Percentiles rank a stretch among this genome's conserved stretches.
Conservation (phyloP, 2,113 vertebrate species). For the Prinia subflava region DNA sequence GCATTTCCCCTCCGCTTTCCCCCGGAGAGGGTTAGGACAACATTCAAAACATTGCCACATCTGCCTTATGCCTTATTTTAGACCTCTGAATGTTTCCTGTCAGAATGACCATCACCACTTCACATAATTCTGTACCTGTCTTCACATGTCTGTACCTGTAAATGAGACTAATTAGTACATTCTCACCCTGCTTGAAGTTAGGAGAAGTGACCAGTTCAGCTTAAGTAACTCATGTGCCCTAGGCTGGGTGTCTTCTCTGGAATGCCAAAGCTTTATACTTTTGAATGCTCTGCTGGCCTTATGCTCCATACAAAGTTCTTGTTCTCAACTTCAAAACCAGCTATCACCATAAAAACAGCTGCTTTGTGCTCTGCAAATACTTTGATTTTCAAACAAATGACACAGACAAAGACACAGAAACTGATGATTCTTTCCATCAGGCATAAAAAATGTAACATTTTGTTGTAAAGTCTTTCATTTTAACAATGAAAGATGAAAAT, state of each 20-base stretch:
- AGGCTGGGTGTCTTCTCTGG: not conserved
- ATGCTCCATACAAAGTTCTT: not conserved
- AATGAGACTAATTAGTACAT: not conserved
- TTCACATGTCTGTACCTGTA: not conserved
- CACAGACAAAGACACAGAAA: not conserved
- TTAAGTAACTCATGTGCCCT: rapidly evolving
- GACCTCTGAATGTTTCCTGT: not conserved
- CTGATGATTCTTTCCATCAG: not conserved
- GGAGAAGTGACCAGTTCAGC: not conserved
- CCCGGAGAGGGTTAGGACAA: not conserved
- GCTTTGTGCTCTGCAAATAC: not conserved
- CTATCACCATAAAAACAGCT: not conserved
- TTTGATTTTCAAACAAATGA: not conserved
- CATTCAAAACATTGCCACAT: not conserved
- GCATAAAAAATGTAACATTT: not conserved
- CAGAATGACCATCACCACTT: not conserved
- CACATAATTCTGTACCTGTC: not conserved
- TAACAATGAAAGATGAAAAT: not conserved
- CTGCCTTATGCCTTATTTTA: not conserved
- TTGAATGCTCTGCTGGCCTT: not conserved
- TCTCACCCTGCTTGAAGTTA: not conserved
- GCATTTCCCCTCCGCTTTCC: not conserved
- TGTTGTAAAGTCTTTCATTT: not conserved
- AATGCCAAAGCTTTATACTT: not conserved
- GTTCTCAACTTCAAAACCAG: not conserved